Conservation (phyloP, 2,113 vertebrate genomes). For the Rhea pennata region DNA sequence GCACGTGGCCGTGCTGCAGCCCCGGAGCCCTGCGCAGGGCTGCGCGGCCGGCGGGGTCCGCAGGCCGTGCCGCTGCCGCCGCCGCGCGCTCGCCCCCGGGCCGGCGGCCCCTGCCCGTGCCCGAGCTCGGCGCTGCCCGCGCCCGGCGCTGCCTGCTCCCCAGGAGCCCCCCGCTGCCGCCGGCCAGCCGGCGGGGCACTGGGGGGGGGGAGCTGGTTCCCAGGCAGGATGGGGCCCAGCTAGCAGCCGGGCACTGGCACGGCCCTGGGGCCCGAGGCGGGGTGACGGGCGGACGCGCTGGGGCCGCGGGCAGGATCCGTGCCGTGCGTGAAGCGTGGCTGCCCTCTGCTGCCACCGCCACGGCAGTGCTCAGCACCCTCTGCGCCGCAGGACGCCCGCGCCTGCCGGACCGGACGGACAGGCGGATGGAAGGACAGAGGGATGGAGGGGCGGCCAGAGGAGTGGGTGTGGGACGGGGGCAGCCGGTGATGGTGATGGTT, state of each 20-base stretch:
- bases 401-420: neutral
- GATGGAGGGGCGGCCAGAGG: too few relatives aligned
- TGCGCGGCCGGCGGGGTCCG: too few relatives aligned
- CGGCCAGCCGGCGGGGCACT: neutral
- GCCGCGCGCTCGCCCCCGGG: too few relatives aligned
- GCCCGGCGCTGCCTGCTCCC: too few relatives aligned
- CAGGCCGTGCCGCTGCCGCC: too few relatives aligned
- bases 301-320: constrained; percentile 22
- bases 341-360: constrained; percentile 58
- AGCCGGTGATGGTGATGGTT: neutral
- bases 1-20: neutral
- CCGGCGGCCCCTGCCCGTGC: too few relatives aligned
- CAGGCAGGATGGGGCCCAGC: too few relatives aligned
- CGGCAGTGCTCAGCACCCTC: constrained; percentile 40
- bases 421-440: neutral
- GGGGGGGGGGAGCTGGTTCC: too few relatives aligned
- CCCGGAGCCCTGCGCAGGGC: too few relatives aligned
- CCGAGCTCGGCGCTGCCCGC: too few relatives aligned
- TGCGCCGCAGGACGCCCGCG: neutral
- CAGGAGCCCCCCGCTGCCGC: too few relatives aligned
- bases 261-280: neutral
- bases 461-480: neutral
- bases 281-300: neutral
- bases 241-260: neutral
- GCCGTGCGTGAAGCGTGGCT: constrained; percentile 26